Evolutionary conservation across 2,113 vertebrate genomes (phyloP).

Genomic region (Glaucomys volans): DNA sequence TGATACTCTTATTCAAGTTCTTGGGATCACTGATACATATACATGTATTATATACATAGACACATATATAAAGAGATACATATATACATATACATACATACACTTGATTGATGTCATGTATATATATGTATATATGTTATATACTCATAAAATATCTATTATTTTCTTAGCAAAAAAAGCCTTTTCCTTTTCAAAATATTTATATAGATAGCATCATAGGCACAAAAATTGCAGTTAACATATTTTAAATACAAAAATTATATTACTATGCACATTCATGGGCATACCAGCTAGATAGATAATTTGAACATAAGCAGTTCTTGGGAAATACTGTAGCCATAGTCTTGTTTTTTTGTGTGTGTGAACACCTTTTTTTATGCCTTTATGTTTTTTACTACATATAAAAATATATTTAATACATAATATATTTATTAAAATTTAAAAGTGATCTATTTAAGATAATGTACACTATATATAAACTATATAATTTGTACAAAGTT

Average conservation of each 20-base stretch:
- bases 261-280: background rate
- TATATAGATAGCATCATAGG: background rate
- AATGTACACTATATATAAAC: background rate
- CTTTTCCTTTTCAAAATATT: background rate
- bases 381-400: background rate
- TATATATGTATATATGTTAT: too few species aligned
- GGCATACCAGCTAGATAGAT: background rate
- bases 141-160: background rate
- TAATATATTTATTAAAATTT: too few species aligned
- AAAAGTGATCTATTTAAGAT: too few species aligned
- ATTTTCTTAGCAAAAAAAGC: background rate
- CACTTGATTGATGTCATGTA: too few species aligned
- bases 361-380: background rate
- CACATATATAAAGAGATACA: too few species aligned
- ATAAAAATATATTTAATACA: too few species aligned
- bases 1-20: background rate
- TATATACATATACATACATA: too few species aligned
- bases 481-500: background rate
- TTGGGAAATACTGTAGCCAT: background rate
- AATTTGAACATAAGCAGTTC: background rate
- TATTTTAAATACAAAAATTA: background rate
- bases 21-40: background rate
- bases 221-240: background rate
- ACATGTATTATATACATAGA: too few species aligned
- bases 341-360: background rate